Evolutionary conservation across 2,113 vertebrate species (phyloP).

Genomic region (Nibea albiflora): DNA sequence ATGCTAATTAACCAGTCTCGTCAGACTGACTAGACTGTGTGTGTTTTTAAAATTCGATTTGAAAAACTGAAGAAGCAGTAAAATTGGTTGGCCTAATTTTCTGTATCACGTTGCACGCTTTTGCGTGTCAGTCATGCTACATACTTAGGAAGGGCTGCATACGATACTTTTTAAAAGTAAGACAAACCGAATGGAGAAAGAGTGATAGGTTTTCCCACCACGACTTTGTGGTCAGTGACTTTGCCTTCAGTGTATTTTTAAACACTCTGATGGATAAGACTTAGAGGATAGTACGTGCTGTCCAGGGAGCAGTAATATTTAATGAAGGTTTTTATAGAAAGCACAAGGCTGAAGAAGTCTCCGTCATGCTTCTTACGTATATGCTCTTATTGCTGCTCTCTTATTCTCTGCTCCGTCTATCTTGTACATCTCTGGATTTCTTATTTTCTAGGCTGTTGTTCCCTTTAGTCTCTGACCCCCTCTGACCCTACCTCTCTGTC

Average conservation of each 20-base stretch:
- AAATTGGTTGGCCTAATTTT: neutral
- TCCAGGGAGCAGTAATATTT: slow-evolving; percentile 72
- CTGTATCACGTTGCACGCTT: neutral
- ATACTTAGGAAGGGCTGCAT: neutral
- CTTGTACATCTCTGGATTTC: slow-evolving; percentile 5
- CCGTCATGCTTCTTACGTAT: slow-evolving; percentile 33
- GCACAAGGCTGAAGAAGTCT: slow-evolving; percentile 43
- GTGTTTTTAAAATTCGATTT: neutral
- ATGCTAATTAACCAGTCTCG: neutral
- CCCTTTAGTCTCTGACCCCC: neutral
- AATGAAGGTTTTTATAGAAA: slow-evolving; percentile 77
- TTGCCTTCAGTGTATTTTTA: slow-evolving; percentile 68
- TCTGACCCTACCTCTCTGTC: slow-evolving; percentile 16
- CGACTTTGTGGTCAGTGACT: slow-evolving; percentile 19
- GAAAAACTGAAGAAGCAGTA: neutral
- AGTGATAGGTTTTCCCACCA: slow-evolving; percentile 14
- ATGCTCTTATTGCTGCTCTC: slow-evolving; percentile 24
- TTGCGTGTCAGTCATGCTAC: neutral
- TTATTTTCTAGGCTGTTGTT: slow-evolving; percentile 6
- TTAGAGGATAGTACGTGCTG: slow-evolving; percentile 47
- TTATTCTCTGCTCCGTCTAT: slow-evolving; percentile 9
- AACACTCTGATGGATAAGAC: slow-evolving; percentile 63
- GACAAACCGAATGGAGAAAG: neutral
- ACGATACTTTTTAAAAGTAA: neutral
- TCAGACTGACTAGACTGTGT: neutral